Evolutionary conservation across 2,888 invertebrate genomes (phyloP).

Genomic region (Synanthedon andrenaeformis): DNA sequence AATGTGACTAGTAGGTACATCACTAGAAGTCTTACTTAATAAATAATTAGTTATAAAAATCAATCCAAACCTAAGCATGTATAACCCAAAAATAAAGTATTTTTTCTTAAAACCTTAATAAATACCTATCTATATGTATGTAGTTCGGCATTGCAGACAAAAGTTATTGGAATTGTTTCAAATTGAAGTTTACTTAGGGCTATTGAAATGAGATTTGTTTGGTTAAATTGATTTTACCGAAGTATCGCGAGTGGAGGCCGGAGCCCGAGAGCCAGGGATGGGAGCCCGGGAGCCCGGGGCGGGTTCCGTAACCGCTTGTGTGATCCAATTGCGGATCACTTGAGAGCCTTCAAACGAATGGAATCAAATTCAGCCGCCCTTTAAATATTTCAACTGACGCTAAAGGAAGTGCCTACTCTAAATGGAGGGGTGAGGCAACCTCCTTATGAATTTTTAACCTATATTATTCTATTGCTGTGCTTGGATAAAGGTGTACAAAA

Average conservation of each 20-base stretch:
- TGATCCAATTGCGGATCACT: constrained; percentile 57
- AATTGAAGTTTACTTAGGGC: constrained; percentile 39
- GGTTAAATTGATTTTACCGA: constrained; percentile 50
- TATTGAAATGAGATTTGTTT: constrained; percentile 52
- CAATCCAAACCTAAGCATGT: too few relatives aligned
- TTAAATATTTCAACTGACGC: constrained; percentile 64
- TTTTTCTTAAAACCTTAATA: too few relatives aligned
- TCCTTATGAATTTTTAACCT: too few relatives aligned
- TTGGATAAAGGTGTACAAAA: too few relatives aligned
- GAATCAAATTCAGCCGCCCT: constrained; percentile 57
- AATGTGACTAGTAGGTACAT: too few relatives aligned
- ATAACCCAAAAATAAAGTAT: too few relatives aligned
- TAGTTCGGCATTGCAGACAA: too few relatives aligned
- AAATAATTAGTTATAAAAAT: too few relatives aligned
- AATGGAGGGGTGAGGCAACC: background rate
- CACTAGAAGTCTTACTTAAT: too few relatives aligned
- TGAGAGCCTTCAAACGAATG: constrained; percentile 31
- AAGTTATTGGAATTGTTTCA: constrained; percentile 1
- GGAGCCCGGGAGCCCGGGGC: constrained; percentile 15
- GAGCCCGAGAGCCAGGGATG: constrained; percentile 11
- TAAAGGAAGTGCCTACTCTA: constrained; percentile 12
- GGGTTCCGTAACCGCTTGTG: constrained; percentile 46
- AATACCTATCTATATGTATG: too few relatives aligned
- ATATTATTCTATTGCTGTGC: too few relatives aligned
- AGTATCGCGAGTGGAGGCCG: constrained; percentile 34